These are phyloP conservation scores for Patella ulyssiponensis DNA, from an alignment of 2,888 invertebrate species.

Conservation along the genomic window DNA sequence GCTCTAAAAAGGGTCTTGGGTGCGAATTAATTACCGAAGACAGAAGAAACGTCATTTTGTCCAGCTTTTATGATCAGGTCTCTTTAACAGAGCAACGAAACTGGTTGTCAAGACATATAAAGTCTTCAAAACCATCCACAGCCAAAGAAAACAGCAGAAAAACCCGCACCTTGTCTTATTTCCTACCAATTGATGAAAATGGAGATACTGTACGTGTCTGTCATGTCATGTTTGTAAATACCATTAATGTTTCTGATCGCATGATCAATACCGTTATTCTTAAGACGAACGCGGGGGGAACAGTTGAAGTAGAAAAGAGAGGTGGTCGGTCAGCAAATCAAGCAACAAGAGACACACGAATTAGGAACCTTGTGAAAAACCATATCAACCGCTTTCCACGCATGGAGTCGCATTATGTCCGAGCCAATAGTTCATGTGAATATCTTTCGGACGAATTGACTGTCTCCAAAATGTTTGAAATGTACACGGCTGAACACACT, in stretches of 20 bases:
- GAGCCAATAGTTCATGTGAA: not conserved
- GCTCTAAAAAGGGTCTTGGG: not conserved
- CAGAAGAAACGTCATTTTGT: not conserved
- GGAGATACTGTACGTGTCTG: not conserved
- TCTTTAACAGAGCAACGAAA: not conserved
- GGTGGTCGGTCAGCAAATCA: not conserved
- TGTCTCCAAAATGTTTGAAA: not conserved
- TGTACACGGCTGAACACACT: not conserved
- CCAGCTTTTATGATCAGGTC: not conserved
- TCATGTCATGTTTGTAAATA: not conserved
- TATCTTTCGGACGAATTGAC: not conserved
- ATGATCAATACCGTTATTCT: not conserved
- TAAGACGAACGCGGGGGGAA: not conserved
- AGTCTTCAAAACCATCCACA: not conserved
- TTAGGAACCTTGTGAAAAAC: not conserved
- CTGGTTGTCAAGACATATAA: not conserved
- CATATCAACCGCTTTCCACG: not conserved
- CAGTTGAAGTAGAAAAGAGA: not conserved
- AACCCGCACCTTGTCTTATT: conserved; percentile 3
- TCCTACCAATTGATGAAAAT: not conserved
- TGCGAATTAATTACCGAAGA: not conserved
- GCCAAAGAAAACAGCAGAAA: not conserved
- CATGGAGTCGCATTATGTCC: not conserved
- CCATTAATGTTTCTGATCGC: not conserved
- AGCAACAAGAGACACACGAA: not conserved